Percentiles rank a stretch among this genome's conserved stretches.
These are phyloP conservation scores for Onychostruthus taczanowskii DNA, from an alignment of 2,113 vertebrate species.

Conservation along the genomic window DNA sequence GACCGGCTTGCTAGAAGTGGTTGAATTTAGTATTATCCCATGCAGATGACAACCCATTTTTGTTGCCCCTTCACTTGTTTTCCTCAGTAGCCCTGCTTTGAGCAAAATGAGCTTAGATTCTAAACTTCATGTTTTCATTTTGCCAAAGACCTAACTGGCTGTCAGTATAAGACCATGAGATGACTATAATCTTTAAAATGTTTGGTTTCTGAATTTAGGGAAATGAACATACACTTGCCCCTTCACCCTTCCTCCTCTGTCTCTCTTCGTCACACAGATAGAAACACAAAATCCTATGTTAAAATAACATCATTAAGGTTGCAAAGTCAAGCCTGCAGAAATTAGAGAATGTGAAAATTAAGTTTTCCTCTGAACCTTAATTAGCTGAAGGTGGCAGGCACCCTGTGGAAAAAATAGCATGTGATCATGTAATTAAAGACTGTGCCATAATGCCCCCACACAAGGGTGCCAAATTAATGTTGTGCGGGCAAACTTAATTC, in stretches of 20 bases:
- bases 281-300: neutral
- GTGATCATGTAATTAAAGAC: conserved; percentile 65
- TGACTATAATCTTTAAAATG: neutral
- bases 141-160: neutral
- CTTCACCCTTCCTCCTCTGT: neutral
- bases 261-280: neutral
- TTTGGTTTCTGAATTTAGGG: neutral
- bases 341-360: conserved; percentile 58
- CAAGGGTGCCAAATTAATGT: conserved; percentile 61
- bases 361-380: conserved; percentile 60
- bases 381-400: conserved; percentile 57
- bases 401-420: conserved; percentile 50
- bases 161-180: neutral
- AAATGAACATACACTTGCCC: neutral
- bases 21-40: neutral
- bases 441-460: conserved; percentile 57
- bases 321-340: conserved; percentile 47
- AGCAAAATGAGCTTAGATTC: neutral
- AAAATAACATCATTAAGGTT: conserved; percentile 34
- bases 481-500: conserved; percentile 21
- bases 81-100: neutral
- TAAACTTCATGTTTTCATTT: neutral
- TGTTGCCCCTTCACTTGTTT: neutral
- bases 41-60: neutral
- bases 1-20: neutral